Percentiles rank a stretch among this genome's conserved stretches.
Evolutionary conservation across 1,140 invertebrate species (phyloP).

Genomic region (Brachystomella parvula): DNA sequence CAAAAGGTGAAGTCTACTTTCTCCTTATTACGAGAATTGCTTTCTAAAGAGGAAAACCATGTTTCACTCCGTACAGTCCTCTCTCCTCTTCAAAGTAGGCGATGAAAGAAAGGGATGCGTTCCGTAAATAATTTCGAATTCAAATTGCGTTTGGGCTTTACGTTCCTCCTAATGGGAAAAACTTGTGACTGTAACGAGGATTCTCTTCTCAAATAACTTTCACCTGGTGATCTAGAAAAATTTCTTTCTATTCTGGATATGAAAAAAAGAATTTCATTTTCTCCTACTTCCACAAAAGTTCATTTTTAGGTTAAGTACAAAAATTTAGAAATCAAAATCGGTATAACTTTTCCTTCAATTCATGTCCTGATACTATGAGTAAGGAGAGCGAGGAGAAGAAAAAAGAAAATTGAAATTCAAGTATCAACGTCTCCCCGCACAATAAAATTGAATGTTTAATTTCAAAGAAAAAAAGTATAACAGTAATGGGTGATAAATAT

Average conservation of each 20-base stretch:
- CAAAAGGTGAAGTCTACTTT: too few relatives aligned
- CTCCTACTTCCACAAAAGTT: background rate
- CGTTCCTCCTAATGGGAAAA: background rate
- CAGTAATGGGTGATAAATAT: too few relatives aligned
- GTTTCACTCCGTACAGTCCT: background rate
- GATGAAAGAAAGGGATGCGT: background rate
- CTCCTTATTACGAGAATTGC: too few relatives aligned
- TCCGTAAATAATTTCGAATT: conserved; percentile 3
- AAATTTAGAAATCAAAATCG: too few relatives aligned
- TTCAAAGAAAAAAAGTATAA: too few relatives aligned
- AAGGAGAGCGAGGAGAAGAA: too few relatives aligned
- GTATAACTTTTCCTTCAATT: too few relatives aligned
- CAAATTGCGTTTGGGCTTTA: background rate
- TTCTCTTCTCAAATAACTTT: background rate
- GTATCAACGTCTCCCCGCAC: too few relatives aligned
- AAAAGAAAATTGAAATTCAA: too few relatives aligned
- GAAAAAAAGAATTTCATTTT: background rate
- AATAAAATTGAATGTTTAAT: too few relatives aligned
- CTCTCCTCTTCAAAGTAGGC: background rate
- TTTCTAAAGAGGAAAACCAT: too few relatives aligned
- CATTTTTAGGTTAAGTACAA: background rate
- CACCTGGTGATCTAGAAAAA: conserved; percentile 2
- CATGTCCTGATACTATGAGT: too few relatives aligned
- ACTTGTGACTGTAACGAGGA: background rate
- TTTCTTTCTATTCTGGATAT: background rate